Conservation (phyloP, 2,797 vertebrate genomes). For the Pteronotus mesoamericanus region DNA sequence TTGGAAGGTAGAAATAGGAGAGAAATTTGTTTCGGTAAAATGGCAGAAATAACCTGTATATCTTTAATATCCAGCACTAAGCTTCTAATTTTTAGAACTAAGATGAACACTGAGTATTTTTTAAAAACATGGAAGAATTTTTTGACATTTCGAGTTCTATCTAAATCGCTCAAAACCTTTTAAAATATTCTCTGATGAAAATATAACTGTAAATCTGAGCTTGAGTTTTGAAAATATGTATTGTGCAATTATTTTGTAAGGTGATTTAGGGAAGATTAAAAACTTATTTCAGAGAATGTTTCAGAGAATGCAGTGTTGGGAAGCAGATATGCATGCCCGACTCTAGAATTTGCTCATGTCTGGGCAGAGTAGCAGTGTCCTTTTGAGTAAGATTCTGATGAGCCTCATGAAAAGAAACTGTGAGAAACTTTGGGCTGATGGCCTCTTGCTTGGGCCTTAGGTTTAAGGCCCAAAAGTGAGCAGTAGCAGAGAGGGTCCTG, state of each 20-base stretch:
- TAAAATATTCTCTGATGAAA: constrained; percentile 27
- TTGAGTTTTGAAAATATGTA: not conserved
- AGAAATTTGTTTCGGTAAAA: constrained; percentile 21
- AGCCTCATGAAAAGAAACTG: not conserved
- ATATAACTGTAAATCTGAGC: not conserved
- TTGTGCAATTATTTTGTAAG: not conserved
- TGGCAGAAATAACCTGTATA: not conserved
- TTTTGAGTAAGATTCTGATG: not conserved
- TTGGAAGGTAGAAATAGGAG: not conserved
- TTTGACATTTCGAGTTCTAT: constrained; percentile 29
- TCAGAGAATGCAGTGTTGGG: not conserved
- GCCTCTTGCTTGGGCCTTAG: not conserved
- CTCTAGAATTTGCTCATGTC: not conserved
- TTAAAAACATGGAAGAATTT: not conserved
- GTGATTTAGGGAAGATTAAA: not conserved
- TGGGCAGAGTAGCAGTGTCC: not conserved
- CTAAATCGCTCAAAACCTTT: constrained; percentile 35
- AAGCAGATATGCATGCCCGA: not conserved
- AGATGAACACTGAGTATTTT: not conserved
- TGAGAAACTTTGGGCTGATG: not conserved
- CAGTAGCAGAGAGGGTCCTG: not conserved
- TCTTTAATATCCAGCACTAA: not conserved
- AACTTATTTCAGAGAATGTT: not conserved
- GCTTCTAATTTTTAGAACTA: constrained; percentile 31
- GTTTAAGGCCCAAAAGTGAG: not conserved